phyloP scores from a whole-genome alignment of 2,113 vertebrate genomes.

The Phodopus roborovskii region DNA sequence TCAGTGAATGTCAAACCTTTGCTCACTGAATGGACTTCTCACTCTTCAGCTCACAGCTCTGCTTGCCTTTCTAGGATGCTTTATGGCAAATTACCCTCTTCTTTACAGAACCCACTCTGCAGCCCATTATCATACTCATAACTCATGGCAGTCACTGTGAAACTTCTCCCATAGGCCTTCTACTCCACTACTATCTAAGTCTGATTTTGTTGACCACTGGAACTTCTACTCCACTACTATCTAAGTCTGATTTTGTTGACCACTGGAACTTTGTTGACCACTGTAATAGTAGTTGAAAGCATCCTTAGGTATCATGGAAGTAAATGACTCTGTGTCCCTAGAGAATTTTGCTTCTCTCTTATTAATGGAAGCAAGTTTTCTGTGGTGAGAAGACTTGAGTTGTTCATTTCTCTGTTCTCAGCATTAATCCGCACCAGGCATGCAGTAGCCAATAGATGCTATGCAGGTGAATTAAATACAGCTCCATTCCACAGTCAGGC shows the following conservation, averaged over 20 bases:
- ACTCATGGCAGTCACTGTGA: not conserved
- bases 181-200: not conserved
- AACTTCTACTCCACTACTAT: not conserved
- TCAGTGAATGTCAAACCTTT: not conserved
- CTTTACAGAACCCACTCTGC: not conserved
- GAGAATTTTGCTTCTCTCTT: not conserved
- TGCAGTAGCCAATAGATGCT: not conserved
- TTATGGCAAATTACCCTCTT: not conserved
- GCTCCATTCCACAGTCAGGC: not conserved
- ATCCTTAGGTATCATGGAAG: not conserved
- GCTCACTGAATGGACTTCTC: not conserved
- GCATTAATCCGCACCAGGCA: not conserved
- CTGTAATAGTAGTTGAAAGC: not conserved
- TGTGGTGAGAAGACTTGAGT: not conserved
- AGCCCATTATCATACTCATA: not conserved
- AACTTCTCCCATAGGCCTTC: not conserved
- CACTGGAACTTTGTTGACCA: not conserved
- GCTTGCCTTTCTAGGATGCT: not conserved
- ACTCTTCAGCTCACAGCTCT: not conserved
- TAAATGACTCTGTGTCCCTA: not conserved
- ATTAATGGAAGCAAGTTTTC: not conserved
- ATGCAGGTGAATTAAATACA: not conserved
- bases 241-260: not conserved
- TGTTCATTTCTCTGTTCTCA: slow-evolving; percentile 13
- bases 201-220: not conserved